A percentile compares a stretch with the other conserved stretches of the same genome.
Conservation (phyloP, 2,797 vertebrate species). For the Epinephelus coioides region DNA sequence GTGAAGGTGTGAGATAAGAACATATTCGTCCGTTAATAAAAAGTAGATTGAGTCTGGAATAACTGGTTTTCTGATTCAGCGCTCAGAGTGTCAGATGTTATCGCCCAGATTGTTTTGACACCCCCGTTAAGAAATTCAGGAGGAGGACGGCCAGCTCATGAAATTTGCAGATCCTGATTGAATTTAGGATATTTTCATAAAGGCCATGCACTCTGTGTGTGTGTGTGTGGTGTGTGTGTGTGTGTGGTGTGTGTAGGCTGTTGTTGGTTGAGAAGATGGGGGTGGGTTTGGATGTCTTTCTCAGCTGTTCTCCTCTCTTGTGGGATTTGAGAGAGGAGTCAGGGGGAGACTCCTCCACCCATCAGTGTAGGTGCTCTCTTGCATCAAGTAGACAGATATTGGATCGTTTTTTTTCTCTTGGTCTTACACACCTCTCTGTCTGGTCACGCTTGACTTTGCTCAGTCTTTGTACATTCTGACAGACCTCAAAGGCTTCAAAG, state of each 20-base stretch:
- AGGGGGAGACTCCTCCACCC: constrained; percentile 15
- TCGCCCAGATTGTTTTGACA: constrained; percentile 93
- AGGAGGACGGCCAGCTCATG: constrained; percentile 92
- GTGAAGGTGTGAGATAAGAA: constrained; percentile 52
- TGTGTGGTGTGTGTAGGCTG: constrained; percentile 25
- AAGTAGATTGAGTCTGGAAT: constrained; percentile 18
- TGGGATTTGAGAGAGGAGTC: constrained; percentile 9
- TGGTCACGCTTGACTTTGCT: constrained; percentile 37
- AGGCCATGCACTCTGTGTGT: constrained; percentile 89
- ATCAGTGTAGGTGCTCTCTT: constrained; percentile 19
- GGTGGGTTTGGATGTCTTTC: constrained; percentile 16
- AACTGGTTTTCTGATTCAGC: constrained; percentile 91
- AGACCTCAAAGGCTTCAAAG: constrained; percentile 27
- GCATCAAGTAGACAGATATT: constrained; percentile 42
- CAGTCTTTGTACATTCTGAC: constrained; percentile 30
- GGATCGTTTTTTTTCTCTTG: constrained; percentile 32
- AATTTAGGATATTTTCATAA: constrained; percentile 95
- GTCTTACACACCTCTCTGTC: constrained; percentile 19
- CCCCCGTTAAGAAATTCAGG: constrained; percentile 91
- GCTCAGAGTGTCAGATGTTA: constrained; percentile 89
- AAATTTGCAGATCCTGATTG: constrained; percentile 96
- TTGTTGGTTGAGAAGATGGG: constrained; percentile 49
- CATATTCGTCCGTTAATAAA: constrained; percentile 48
- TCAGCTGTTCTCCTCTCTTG: constrained; percentile 28
- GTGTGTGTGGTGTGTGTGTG: constrained; percentile 73